Evolutionary conservation across 1,140 invertebrate species (phyloP).

Genomic region (Drosophila pandora): DNA sequence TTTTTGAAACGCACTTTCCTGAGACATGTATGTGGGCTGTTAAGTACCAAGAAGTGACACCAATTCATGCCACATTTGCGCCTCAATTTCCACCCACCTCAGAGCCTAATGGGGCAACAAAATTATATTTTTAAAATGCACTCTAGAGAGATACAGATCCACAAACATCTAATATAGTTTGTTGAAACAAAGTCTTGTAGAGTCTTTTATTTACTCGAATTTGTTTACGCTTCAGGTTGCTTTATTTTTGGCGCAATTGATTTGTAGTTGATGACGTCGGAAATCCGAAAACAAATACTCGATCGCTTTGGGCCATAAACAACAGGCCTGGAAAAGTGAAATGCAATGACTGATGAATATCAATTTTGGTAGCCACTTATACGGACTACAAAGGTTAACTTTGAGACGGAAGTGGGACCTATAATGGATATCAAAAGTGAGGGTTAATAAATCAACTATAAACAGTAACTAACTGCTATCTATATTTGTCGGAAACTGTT

Average conservation of each 20-base stretch:
- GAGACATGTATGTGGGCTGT: slow-evolving; percentile 7
- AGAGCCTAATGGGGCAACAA: neutral
- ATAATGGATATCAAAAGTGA: neutral
- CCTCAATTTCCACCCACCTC: slow-evolving; percentile 46
- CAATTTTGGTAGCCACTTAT: slow-evolving; percentile 17
- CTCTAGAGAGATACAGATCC: slow-evolving; percentile 34
- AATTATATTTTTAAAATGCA: slow-evolving; percentile 29
- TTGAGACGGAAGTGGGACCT: neutral
- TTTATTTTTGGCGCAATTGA: slow-evolving; percentile 62
- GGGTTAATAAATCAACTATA: neutral
- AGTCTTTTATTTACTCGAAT: slow-evolving; percentile 37
- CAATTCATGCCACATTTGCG: slow-evolving; percentile 55
- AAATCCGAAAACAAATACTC: slow-evolving; percentile 60
- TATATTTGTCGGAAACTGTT: no score
- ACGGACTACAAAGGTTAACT: slow-evolving; percentile 21
- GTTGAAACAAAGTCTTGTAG: slow-evolving; percentile 42
- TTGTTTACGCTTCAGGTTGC: slow-evolving; percentile 41
- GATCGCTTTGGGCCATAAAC: slow-evolving; percentile 21
- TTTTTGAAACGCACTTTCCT: neutral
- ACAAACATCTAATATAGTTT: slow-evolving; percentile 12
- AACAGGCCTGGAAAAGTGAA: slow-evolving; percentile 26
- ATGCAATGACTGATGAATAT: slow-evolving; percentile 36
- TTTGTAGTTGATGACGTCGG: slow-evolving; percentile 70
- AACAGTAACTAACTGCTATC: no score
- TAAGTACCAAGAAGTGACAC: slow-evolving; percentile 17